These are phyloP conservation scores for Misgurnus mizolepis DNA, from an alignment of 2,113 vertebrate species.

Conservation along the genomic window DNA sequence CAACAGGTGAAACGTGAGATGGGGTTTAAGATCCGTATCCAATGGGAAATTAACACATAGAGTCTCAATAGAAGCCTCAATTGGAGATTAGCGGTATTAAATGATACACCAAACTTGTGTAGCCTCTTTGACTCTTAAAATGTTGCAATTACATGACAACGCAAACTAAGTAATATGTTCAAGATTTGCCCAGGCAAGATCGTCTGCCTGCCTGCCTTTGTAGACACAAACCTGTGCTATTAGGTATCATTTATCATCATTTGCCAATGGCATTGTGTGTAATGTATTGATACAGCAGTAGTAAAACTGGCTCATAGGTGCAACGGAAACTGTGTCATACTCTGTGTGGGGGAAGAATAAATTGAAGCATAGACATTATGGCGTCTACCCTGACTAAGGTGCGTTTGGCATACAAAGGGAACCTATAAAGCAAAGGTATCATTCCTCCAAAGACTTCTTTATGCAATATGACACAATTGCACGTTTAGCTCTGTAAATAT, in stretches of 20 bases:
- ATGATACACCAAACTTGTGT: conserved; percentile 8
- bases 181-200: conserved; percentile 37
- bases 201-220: conserved; percentile 30
- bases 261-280: not conserved
- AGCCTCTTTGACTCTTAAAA: conserved; percentile 55
- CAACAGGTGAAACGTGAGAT: conserved; percentile 61
- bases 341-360: not conserved
- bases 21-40: conserved; percentile 37
- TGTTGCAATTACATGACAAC: conserved; percentile 57
- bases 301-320: not conserved
- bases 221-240: conserved; percentile 39
- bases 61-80: not conserved
- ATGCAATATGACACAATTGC: conserved; percentile 26
- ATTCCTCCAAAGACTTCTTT: conserved; percentile 6
- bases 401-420: not conserved
- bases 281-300: not conserved
- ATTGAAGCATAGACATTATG: not conserved
- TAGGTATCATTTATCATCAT: conserved; percentile 37
- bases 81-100: no score
- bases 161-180: conserved; percentile 53
- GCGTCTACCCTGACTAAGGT: no score
- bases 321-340: not conserved
- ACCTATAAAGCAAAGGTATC: not conserved
- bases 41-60: not conserved
- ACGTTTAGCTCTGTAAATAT: conserved; percentile 43